A percentile compares a stretch with the other conserved stretches of the same genome.
phyloP scores from a whole-genome alignment of 2,113 vertebrate species.

The Electrona antarctica region DNA sequence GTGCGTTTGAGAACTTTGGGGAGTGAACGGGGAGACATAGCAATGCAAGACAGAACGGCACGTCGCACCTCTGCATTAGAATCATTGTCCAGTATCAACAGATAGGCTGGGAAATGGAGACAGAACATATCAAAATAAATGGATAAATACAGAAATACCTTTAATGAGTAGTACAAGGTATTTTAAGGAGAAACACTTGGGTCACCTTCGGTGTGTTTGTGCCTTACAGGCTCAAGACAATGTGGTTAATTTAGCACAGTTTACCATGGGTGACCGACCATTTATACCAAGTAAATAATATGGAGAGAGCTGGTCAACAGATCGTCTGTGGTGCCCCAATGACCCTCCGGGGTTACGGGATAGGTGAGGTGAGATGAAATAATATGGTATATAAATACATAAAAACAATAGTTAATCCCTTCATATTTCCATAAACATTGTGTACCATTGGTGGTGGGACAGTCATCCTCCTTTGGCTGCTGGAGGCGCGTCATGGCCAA shows the following conservation, averaged over 20 bases:
- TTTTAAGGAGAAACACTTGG: too few species aligned
- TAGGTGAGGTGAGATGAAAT: too few species aligned
- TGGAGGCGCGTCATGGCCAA: constrained; percentile 94
- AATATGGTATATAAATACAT: not conserved
- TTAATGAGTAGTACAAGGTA: not conserved
- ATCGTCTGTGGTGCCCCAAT: too few species aligned
- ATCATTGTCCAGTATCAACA: constrained; percentile 89
- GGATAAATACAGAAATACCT: not conserved
- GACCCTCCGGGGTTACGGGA: too few species aligned
- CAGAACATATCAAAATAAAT: not conserved
- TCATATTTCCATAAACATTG: not conserved
- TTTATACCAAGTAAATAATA: too few species aligned
- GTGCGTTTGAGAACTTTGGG: constrained; percentile 89
- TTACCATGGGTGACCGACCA: too few species aligned
- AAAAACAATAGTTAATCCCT: not conserved
- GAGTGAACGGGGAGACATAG: constrained; percentile 86
- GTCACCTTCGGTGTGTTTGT: too few species aligned
- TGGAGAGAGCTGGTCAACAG: too few species aligned
- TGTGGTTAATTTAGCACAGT: too few species aligned
- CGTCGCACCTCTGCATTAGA: constrained; percentile 90
- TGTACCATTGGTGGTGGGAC: constrained; percentile 88
- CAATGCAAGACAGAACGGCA: constrained; percentile 92
- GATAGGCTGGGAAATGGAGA: constrained; percentile 81
- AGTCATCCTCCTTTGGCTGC: constrained; percentile 87
- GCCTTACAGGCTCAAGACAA: too few species aligned